phyloP scores from a whole-genome alignment of 2,888 invertebrate genomes.

The Agriopis leucophaearia region DNA sequence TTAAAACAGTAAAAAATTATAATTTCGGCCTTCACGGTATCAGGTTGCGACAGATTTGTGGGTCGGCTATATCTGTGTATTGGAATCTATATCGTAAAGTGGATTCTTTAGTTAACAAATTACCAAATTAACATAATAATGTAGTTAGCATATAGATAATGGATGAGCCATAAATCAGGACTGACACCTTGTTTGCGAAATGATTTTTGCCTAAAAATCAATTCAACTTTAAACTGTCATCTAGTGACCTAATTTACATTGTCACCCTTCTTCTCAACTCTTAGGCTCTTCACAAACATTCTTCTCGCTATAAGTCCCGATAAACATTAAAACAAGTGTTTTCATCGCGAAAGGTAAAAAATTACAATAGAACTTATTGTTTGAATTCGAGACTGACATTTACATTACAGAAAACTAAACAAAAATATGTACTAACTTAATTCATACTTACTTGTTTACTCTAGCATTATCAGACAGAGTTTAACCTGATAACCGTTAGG shows the following conservation, averaged over 20 bases:
- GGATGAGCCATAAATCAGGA: constrained; percentile 29
- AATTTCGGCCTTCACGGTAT: constrained; percentile 34
- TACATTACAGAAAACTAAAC: too few species aligned
- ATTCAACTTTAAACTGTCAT: constrained; percentile 31
- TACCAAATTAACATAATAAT: constrained; percentile 41
- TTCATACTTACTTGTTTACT: too few species aligned
- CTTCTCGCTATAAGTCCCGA: too few species aligned
- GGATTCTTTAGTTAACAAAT: constrained; percentile 42
- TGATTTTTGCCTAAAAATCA: constrained; percentile 17
- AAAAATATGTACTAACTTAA: too few species aligned
- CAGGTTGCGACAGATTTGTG: constrained; percentile 37
- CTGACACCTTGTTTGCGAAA: constrained; percentile 34
- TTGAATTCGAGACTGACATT: too few species aligned
- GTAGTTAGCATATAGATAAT: constrained; percentile 39
- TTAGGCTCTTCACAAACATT: too few species aligned
- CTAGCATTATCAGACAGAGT: too few species aligned
- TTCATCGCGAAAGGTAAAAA: too few species aligned
- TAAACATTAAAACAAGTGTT: too few species aligned
- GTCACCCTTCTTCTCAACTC: constrained; percentile 7
- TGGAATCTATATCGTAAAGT: constrained; percentile 38
- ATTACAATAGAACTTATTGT: too few species aligned
- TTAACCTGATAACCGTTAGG: too few species aligned
- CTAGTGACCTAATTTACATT: constrained; percentile 24
- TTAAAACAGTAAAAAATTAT: constrained; percentile 31
- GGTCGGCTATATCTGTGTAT: constrained; percentile 23